Evolutionary conservation across 2,113 vertebrate genomes (phyloP).

Genomic region (Hippocampus comes): DNA sequence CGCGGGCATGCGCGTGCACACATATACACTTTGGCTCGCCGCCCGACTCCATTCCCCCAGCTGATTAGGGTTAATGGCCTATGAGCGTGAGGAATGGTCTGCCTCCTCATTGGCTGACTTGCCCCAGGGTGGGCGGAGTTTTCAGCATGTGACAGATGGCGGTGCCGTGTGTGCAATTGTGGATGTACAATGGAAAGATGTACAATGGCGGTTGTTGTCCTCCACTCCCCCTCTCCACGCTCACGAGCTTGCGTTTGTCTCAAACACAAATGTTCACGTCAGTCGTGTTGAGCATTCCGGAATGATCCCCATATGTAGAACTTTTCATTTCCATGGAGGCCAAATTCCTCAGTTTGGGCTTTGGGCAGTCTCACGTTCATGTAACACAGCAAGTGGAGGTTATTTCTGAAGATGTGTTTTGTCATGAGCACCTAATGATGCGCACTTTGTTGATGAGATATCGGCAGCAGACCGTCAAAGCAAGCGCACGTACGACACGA

Average conservation of each 20-base stretch:
- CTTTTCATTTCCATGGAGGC: not conserved
- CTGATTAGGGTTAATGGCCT: constrained; percentile 86
- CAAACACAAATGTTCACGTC: not conserved
- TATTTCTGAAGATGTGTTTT: not conserved
- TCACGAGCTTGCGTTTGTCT: not conserved
- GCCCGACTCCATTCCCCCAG: constrained; percentile 74
- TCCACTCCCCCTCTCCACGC: not conserved
- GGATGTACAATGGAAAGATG: constrained; percentile 35
- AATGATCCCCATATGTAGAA: not conserved
- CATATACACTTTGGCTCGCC: constrained; percentile 52
- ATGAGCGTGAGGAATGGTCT: constrained; percentile 65
- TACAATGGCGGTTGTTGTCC: constrained; percentile 20
- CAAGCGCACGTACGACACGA: constrained; percentile 12
- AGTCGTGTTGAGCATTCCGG: not conserved
- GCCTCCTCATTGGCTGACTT: constrained; percentile 71
- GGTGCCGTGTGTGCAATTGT: constrained; percentile 8
- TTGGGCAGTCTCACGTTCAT: not conserved
- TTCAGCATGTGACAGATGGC: constrained; percentile 89
- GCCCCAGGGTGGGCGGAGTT: constrained; percentile 76
- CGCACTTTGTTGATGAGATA: not conserved
- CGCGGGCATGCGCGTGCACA: constrained; percentile 12
- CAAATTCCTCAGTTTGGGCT: not conserved
- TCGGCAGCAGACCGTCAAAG: not conserved
- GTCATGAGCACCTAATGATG: not conserved
- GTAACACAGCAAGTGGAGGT: not conserved